Base-by-base conservation (phyloP, 2,113 vertebrate species). In the Manacus vitellinus region DNA sequence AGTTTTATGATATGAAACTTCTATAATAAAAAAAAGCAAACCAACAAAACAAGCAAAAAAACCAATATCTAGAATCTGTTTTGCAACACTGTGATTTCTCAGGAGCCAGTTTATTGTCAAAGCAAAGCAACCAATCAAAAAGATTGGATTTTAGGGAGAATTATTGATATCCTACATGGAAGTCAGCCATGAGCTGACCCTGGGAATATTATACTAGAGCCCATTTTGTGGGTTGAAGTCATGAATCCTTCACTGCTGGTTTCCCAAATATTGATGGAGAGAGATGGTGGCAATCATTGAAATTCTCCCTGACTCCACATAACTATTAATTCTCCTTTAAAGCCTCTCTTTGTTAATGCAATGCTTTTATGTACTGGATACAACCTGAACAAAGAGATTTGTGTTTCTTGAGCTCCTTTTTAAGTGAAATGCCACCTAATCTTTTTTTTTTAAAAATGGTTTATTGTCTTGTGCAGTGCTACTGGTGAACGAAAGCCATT, bases 111-210 rank as follows among this genome's bases (percentile, higher is more conserved):
- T 87, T 41, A 11, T 74, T 75, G 30, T 63, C 41, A 58, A 76
- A 72, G 43, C 33, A 75, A 81, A 51, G n/a, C n/a, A 41, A 39
- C 10, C n/a, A 63, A 52, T 58, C 20, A 43, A 43, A 30, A 39
- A 31, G 4, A 43, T 35, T 74, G 43, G 35, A 39, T 68, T 56
- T 65, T 3, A 47, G 27, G 47, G 27, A 41, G 19, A 85, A 14
- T 43, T 62, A 31, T 5, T 84, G 37, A 31, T 86, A 20, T 6
- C 58, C 4, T 41, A 0, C 0, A 0, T 43, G 22, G 23, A 81
- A 78, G 30, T 62, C 21, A 71, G 33, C 47, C 89, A 21, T 65
- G 46, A 81, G 22, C 66, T 92, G 65, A 41, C 39, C n/a, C 49
- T 75, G 30, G 58, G 61, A 68, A 47, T 56, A n/a, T 88, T 16